Percentiles rank a stretch among this genome's conserved stretches.
Evolutionary conservation across 2,797 vertebrate genomes (phyloP).

Genomic region (Spatula versicolor): DNA sequence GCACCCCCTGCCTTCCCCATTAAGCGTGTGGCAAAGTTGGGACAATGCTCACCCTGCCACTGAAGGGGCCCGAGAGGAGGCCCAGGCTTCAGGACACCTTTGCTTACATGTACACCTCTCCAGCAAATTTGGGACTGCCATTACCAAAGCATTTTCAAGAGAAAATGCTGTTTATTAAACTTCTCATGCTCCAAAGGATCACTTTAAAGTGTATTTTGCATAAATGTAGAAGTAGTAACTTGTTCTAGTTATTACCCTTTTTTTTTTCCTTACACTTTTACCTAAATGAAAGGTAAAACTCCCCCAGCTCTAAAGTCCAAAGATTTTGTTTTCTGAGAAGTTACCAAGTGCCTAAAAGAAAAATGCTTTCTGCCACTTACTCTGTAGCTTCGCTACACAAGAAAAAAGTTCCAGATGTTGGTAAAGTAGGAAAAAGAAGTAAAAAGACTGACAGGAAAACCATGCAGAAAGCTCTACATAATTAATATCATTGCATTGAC

Average conservation of each 20-base stretch:
- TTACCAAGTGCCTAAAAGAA: not conserved
- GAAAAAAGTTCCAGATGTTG: not conserved
- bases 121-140: not conserved
- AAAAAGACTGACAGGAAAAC: not conserved
- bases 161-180: not conserved
- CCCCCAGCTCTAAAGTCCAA: not conserved
- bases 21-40: not conserved
- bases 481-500: not conserved
- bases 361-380: not conserved
- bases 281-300: not conserved
- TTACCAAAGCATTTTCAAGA: fast-evolving
- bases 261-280: not conserved
- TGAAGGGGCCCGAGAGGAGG: too few species aligned
- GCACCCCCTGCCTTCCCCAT: fast-evolving
- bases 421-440: not conserved
- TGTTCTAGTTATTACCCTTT: not conserved
- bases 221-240: not conserved
- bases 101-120: too few species aligned
- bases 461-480: fast-evolving
- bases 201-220: not conserved
- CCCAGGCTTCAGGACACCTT: not conserved
- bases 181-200: fast-evolving
- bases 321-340: not conserved
- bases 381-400: not conserved
- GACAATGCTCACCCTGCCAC: not conserved